phyloP scores from a whole-genome alignment of 2,797 vertebrate genomes.

The Phrynocephalus guinanensis region DNA sequence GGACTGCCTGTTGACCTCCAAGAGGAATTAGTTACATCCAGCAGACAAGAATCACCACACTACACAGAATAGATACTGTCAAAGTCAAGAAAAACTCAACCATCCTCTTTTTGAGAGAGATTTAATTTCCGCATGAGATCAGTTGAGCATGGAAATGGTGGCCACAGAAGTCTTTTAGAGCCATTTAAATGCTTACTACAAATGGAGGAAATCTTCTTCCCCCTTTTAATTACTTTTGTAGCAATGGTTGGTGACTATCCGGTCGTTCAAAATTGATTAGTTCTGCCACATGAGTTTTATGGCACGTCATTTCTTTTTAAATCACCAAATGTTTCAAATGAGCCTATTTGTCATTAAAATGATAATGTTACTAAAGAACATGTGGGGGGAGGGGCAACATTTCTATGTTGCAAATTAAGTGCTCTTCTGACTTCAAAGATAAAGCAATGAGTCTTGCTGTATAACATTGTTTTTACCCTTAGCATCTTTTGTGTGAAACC shows the following conservation, averaged over 20 bases:
- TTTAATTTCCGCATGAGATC: conserved; percentile 22
- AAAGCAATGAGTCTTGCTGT: conserved; percentile 10
- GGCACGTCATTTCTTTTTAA: conserved; percentile 46
- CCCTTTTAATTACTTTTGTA: conserved; percentile 31
- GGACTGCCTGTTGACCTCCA: background rate
- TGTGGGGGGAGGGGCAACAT: background rate
- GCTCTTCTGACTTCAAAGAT: background rate
- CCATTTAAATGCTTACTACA: conserved; percentile 12
- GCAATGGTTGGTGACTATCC: conserved; percentile 41
- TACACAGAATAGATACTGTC: background rate
- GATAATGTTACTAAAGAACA: conserved; percentile 20
- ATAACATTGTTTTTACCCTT: fast-evolving
- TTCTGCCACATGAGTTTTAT: conserved; percentile 56
- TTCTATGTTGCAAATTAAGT: conserved; percentile 23
- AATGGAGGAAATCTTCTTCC: background rate
- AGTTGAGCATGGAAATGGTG: background rate
- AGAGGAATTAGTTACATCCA: background rate
- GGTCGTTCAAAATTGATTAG: conserved; percentile 60
- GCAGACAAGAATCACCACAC: background rate
- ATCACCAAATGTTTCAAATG: conserved; percentile 47
- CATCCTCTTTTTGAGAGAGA: background rate
- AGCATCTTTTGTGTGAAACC: background rate
- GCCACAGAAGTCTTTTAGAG: background rate
- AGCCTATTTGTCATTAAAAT: conserved; percentile 44
- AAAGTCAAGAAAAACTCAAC: background rate